Evolutionary conservation across 1,140 invertebrate species (phyloP).

Genomic region (Amphibalanus amphitrite): DNA sequence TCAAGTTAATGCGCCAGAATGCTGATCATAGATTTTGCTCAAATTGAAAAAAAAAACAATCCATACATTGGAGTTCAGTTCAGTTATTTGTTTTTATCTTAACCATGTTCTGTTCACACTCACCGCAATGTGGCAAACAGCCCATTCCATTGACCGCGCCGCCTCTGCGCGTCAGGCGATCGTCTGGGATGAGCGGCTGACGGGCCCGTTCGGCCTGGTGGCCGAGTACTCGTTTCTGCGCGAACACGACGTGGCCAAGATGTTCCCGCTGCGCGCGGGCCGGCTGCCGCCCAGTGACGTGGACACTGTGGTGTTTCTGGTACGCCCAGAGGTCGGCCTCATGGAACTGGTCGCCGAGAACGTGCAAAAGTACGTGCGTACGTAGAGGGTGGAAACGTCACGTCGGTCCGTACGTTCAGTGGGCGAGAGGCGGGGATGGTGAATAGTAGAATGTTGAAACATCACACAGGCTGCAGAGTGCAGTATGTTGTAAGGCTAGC

Average conservation of each 20-base stretch:
- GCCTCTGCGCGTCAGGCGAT: conserved; percentile 40
- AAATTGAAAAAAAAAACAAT: too few species aligned
- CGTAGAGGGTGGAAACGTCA: too few species aligned
- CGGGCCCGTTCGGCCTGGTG: conserved; percentile 68
- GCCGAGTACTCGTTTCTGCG: conserved; percentile 61
- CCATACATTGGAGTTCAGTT: too few species aligned
- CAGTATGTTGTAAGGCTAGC: background rate
- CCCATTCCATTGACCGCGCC: too few species aligned
- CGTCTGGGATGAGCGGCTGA: conserved; percentile 77
- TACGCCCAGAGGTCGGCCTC: conserved; percentile 54
- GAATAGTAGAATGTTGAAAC: background rate
- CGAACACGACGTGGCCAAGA: conserved; percentile 57
- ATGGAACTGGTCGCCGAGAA: conserved; percentile 76
- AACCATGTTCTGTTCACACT: too few species aligned
- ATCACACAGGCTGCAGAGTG: background rate
- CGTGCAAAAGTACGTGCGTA: conserved; percentile 41
- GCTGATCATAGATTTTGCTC: too few species aligned
- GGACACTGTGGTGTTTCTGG: conserved; percentile 74
- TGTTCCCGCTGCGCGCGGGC: conserved; percentile 53
- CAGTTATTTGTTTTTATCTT: too few species aligned
- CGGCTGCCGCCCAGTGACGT: conserved; percentile 43
- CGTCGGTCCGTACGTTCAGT: background rate
- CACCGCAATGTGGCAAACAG: too few species aligned
- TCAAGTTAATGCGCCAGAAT: too few species aligned
- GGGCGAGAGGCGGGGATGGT: background rate